A percentile compares a stretch with the other conserved stretches of the same genome.
These are phyloP conservation scores for Anhinga rufa DNA, from an alignment of 2,113 vertebrate species.

Conservation along the genomic window DNA sequence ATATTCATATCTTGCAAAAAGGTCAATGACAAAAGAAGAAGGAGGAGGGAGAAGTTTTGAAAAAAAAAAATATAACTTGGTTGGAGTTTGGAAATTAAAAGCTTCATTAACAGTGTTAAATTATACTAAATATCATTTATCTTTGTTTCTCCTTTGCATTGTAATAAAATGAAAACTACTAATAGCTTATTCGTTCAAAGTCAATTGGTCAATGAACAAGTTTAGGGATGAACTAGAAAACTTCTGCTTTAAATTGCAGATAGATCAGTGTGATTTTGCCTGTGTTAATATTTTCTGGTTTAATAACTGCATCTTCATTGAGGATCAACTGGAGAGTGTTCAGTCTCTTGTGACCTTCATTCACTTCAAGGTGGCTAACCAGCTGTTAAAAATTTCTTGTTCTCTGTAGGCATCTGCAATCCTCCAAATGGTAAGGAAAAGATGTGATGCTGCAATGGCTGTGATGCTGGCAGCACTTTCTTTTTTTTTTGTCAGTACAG, in stretches of 20 bases:
- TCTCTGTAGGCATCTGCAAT: background rate
- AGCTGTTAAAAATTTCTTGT: background rate
- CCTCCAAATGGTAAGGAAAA: background rate
- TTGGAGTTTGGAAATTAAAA: background rate
- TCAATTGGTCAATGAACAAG: background rate
- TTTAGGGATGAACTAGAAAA: background rate
- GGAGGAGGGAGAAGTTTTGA: background rate
- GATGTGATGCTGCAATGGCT: background rate
- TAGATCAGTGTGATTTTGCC: background rate
- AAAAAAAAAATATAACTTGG: background rate
- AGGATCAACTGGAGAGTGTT: background rate
- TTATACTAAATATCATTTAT: background rate
- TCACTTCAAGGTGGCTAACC: background rate
- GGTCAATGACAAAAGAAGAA: background rate
- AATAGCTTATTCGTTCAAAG: background rate
- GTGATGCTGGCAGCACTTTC: background rate
- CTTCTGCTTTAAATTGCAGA: background rate
- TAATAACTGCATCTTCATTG: background rate
- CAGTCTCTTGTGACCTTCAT: background rate
- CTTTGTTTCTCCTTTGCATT: background rate
- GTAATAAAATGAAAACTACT: background rate
- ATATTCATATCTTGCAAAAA: background rate
- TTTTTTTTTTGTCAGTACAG: background rate
- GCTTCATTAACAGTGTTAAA: background rate
- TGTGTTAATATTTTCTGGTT: background rate